Conservation (phyloP, 2,113 vertebrate species). For the Phocoena sinus region DNA sequence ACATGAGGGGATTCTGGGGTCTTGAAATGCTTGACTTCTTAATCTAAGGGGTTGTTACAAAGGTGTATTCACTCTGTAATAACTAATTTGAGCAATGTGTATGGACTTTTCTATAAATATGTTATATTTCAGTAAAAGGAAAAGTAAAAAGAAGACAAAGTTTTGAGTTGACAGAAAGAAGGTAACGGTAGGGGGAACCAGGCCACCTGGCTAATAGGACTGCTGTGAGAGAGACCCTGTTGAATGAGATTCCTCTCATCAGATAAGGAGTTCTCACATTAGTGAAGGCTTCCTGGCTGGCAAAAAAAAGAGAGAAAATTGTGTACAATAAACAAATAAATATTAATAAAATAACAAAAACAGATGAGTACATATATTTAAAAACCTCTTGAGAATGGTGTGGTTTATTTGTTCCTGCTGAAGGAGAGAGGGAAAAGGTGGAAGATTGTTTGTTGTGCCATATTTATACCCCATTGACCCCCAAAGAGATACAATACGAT, state of each 20-base stretch:
- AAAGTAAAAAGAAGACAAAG: not conserved
- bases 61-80: not conserved
- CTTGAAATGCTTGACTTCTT: not conserved
- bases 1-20: not conserved
- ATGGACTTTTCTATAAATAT: not conserved
- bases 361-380: not conserved
- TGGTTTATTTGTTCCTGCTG: not conserved
- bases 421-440: not conserved
- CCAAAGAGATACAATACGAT: not conserved
- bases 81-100: not conserved
- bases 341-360: not conserved
- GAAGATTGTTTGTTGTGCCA: not conserved
- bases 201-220: not conserved
- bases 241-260: not conserved
- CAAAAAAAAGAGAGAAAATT: not conserved
- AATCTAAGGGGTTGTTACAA: not conserved
- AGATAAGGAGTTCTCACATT: not conserved
- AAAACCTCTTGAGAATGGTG: not conserved
- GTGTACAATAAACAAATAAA: not conserved
- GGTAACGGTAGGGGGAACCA: not conserved
- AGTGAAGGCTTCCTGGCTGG: not conserved
- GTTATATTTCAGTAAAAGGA: not conserved
- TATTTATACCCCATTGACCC: not conserved
- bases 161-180: not conserved
- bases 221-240: not conserved